Base-by-base conservation (phyloP, 2,797 vertebrate genomes). In the Artibeus lituratus region DNA sequence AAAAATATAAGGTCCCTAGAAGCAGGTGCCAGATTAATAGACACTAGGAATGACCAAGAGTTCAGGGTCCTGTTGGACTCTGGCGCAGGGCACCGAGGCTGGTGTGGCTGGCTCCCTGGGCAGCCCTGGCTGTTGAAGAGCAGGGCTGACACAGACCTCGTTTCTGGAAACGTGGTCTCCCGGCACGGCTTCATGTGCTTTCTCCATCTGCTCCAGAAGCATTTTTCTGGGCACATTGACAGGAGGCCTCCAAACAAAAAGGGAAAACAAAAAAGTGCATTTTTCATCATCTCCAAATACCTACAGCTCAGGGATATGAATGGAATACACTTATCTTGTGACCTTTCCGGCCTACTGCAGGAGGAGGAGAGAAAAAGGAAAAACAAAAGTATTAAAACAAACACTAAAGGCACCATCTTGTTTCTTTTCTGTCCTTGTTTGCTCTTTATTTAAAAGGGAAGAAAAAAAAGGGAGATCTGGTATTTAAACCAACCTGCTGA, bases 201-300 rank as follows among this genome's bases (percentile, higher is more conserved):
- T 96, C 96, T 95, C 97, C 98, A 98, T 97, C 98, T 98, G 98
- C 97, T 97, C 94, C 95, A 93, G 96, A 96, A 97, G 97, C 94
- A 97, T 97, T 97, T 94, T 97, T 98, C 97, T 97, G 98, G 98
- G 98, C 96, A 97, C 97, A 96, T 97, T 96, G 92, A 96, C 97
- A 97, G 96, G 96, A 97, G 97, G 96, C 97, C 97, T 98, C 90
- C 90, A 97, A 97, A 98, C 95, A 95, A 97, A 98, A 98, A 98
- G 86, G 83, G 93, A 98, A 95, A 97, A 85, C 24, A 47, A 97
- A 97, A 97, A 97, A 95, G 91, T 97, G 80, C 72, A 91, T 97
- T 96, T 98, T 67, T 49, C 3, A 95, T 98, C 95, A 91, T 89
- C 97, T 98, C 96, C 92, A 96, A 89, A 98, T 97, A 97, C 96